phyloP scores from a whole-genome alignment of 2,797 vertebrate species.

The Austrolebias charrua region DNA sequence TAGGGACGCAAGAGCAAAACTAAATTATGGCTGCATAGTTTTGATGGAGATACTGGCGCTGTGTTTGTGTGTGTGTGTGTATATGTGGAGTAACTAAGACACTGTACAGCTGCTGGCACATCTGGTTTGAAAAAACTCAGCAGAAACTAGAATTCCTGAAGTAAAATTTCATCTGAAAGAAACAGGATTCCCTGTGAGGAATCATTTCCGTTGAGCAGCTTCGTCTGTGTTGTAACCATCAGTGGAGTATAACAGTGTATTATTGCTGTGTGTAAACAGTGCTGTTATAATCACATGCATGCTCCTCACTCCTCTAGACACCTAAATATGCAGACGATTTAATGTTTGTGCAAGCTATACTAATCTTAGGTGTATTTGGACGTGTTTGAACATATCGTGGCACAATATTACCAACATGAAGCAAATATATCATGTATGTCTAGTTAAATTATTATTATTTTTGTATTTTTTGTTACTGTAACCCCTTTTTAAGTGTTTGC shows the following conservation, averaged over 20 bases:
- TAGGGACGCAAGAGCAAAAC: conserved; percentile 64
- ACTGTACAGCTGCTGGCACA: conserved; percentile 35
- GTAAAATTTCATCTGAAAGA: conserved; percentile 5
- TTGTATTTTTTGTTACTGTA: neutral
- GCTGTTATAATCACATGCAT: neutral
- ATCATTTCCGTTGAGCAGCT: neutral
- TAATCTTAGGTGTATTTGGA: conserved; percentile 3
- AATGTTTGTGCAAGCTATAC: neutral
- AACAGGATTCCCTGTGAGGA: neutral
- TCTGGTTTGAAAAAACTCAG: conserved; percentile 48
- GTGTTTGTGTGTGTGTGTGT: conserved; percentile 25
- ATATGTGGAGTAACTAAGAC: conserved; percentile 29
- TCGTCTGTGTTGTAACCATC: neutral
- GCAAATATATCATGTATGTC: conserved; percentile 11
- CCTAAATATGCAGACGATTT: conserved; percentile 1
- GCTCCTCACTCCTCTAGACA: neutral
- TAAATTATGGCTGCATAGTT: conserved; percentile 66
- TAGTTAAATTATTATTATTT: neutral
- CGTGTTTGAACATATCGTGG: conserved; percentile 2
- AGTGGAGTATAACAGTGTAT: neutral
- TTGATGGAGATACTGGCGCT: conserved; percentile 51
- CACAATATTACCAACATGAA: conserved; percentile 2
- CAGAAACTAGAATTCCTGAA: conserved; percentile 31
- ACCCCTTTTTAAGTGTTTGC: conserved; percentile 10
- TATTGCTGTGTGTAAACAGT: neutral